These are phyloP conservation scores for Saccostrea glomerata DNA, from an alignment of 1,140 invertebrate species.

Conservation along the genomic window DNA sequence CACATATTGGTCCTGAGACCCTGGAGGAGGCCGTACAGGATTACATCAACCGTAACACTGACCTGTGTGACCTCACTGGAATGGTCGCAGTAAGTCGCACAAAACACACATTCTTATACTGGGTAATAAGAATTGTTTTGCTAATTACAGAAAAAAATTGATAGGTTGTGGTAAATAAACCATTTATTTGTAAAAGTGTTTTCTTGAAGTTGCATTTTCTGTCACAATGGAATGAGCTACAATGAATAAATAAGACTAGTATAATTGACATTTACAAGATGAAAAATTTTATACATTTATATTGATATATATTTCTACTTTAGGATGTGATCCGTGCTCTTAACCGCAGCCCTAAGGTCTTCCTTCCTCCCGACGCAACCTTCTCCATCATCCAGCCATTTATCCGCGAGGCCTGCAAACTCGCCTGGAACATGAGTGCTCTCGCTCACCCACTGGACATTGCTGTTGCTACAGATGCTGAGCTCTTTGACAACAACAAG, in stretches of 20 bases:
- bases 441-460: conserved; percentile 78
- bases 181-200: not conserved
- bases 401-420: conserved; percentile 76
- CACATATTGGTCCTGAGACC: conserved; percentile 77
- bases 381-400: conserved; percentile 76
- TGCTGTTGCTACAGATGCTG: conserved; percentile 75
- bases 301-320: not conserved
- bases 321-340: conserved; percentile 77
- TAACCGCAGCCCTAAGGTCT: conserved; percentile 75
- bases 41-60: conserved; percentile 78
- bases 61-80: conserved; percentile 76
- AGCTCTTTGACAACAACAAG: conserved; percentile 78
- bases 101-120: not conserved
- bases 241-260: no score
- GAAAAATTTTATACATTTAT: no score
- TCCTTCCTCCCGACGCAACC: conserved; percentile 72
- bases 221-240: no score
- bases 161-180: not conserved
- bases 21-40: conserved; percentile 79
- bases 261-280: no score
- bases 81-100: conserved; percentile 71
- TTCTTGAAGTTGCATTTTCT: no score
- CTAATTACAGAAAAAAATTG: not conserved
- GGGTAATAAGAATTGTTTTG: not conserved
- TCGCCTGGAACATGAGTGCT: conserved; percentile 78